phyloP scores from a whole-genome alignment of 2,113 vertebrate species.

The Lepisosteus osseus region DNA sequence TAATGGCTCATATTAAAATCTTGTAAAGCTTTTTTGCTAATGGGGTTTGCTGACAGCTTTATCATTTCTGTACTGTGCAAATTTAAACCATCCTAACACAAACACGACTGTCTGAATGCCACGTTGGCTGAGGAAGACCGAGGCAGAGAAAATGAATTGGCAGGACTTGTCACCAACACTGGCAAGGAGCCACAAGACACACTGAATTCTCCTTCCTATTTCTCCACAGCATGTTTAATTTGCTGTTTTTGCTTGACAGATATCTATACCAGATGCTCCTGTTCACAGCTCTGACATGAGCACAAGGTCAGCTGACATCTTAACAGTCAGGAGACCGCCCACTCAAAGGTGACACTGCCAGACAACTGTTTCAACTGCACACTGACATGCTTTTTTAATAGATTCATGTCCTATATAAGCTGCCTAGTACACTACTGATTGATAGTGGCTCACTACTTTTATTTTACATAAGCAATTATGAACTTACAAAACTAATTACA shows the following conservation, averaged over 20 bases:
- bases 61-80: not conserved
- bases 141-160: not conserved
- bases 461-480: too few species aligned
- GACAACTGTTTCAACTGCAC: too few species aligned
- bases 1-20: too few species aligned
- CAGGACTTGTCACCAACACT: not conserved
- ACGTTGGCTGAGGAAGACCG: not conserved
- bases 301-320: too few species aligned
- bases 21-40: not conserved
- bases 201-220: not conserved
- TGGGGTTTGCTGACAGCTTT: not conserved
- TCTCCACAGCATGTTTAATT: not conserved
- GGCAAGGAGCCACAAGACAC: conserved; percentile 1
- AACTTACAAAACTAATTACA: too few species aligned
- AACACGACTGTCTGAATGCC: not conserved
- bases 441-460: too few species aligned
- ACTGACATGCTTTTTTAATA: too few species aligned
- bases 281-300: conserved; percentile 3
- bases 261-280: conserved; percentile 17
- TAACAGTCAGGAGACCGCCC: too few species aligned
- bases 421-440: too few species aligned
- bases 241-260: not conserved
- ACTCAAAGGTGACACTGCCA: too few species aligned
- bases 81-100: not conserved
- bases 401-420: too few species aligned